Conservation (phyloP, 2,113 vertebrate genomes). For the Saccopteryx leptura region DNA sequence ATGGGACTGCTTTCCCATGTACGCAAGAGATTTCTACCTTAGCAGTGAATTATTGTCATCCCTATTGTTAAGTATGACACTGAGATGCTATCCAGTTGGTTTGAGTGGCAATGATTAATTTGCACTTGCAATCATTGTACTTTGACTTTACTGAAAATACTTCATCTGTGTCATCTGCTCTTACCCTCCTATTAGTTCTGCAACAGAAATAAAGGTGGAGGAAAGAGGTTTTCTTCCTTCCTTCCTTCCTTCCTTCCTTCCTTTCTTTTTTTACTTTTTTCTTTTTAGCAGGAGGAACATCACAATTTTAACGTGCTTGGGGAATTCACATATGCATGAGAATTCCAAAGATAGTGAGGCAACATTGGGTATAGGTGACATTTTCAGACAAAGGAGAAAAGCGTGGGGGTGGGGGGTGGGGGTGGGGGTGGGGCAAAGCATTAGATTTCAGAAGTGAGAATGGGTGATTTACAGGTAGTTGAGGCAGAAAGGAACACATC, state of each 20-base stretch:
- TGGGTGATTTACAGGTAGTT: not conserved
- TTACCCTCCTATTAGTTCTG: not conserved
- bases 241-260: not conserved
- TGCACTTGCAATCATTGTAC: not conserved
- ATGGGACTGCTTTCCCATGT: not conserved
- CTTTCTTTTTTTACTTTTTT: not conserved
- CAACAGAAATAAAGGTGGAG: not conserved
- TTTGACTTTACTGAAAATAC: constrained; percentile 40
- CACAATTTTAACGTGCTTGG: not conserved
- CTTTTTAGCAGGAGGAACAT: not conserved
- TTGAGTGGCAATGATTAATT: not conserved
- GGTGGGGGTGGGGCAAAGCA: not conserved
- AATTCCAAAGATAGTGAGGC: not conserved
- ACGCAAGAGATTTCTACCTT: not conserved
- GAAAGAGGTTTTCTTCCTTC: not conserved
- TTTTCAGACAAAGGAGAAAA: not conserved
- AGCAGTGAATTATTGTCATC: constrained; percentile 22
- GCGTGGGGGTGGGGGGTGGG: not conserved
- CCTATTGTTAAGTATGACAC: not conserved
- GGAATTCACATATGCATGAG: not conserved
- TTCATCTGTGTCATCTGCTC: not conserved
- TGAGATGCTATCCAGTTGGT: not conserved
- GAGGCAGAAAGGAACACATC: not conserved
- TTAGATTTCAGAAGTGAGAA: not conserved
- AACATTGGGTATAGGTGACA: not conserved